Evolutionary conservation across 2,113 vertebrate species (phyloP).

Genomic region (Cardinalis cardinalis): DNA sequence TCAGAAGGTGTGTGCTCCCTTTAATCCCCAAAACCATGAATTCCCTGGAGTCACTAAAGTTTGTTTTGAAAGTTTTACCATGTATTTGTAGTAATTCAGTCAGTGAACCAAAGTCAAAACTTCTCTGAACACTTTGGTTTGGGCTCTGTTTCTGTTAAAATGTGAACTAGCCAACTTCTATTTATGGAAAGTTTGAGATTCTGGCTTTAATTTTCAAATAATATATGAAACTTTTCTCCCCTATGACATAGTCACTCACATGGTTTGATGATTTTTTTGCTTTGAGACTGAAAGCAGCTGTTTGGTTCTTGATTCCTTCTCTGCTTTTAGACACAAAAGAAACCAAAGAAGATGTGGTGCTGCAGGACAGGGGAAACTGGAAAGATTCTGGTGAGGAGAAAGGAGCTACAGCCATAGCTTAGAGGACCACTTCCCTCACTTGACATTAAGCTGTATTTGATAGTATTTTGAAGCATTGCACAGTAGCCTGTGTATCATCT

Average conservation of each 20-base stretch:
- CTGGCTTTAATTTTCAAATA: background rate
- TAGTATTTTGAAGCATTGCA: background rate
- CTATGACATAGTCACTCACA: background rate
- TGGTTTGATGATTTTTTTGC: background rate
- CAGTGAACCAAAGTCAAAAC: background rate
- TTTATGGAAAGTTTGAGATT: background rate
- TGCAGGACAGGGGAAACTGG: background rate
- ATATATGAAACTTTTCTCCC: background rate
- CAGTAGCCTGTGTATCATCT: background rate
- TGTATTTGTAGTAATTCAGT: background rate
- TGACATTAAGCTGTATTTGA: background rate
- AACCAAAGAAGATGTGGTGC: background rate
- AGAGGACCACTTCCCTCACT: background rate
- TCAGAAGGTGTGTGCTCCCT: background rate
- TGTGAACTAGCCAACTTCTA: background rate
- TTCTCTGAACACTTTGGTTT: background rate
- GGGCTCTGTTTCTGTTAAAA: background rate
- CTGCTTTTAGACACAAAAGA: background rate
- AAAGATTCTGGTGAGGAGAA: background rate
- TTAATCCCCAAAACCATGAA: background rate
- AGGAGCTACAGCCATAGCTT: fast-evolving
- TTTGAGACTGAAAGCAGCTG: background rate
- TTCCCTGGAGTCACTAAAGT: background rate
- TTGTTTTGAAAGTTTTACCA: background rate
- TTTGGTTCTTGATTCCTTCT: background rate